Conservation (phyloP, 2,113 vertebrate genomes). For the Brachirus orientalis region DNA sequence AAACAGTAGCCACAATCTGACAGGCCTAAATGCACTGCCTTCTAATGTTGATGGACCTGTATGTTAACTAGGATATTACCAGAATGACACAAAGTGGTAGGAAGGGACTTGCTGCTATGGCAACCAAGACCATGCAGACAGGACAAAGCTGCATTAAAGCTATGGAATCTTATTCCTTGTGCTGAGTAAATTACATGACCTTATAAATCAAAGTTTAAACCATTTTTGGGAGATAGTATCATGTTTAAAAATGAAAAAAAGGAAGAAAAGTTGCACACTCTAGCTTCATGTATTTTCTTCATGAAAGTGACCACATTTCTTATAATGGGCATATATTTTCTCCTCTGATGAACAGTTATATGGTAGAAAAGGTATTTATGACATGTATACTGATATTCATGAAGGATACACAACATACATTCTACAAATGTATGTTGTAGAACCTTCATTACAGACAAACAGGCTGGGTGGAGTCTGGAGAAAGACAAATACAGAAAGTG, state of each 20-base stretch:
- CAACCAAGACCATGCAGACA: constrained; percentile 30
- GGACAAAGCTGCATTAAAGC: constrained; percentile 16
- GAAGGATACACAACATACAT: no score
- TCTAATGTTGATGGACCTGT: constrained; percentile 19
- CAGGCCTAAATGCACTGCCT: constrained; percentile 20
- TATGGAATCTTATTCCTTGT: background rate
- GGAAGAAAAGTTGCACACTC: no score
- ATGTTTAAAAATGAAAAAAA: background rate
- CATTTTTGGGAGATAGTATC: background rate
- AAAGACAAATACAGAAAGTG: no score
- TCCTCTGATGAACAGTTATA: no score
- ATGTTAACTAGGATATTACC: constrained; percentile 43
- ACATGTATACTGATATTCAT: no score
- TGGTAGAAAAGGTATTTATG: no score
- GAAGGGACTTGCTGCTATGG: constrained; percentile 57
- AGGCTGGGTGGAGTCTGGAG: no score
- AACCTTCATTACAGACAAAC: no score
- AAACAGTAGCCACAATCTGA: constrained; percentile 14
- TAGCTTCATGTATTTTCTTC: no score
- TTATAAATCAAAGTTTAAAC: background rate
- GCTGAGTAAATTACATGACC: constrained; percentile 13
- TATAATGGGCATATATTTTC: no score
- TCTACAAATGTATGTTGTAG: no score
- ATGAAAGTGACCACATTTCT: no score
- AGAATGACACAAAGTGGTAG: constrained; percentile 50